Evolutionary conservation across 1,140 invertebrate genomes (phyloP), one percentile per base, ranked within the genome.

Genomic region (Bombus pascuorum): DNA sequence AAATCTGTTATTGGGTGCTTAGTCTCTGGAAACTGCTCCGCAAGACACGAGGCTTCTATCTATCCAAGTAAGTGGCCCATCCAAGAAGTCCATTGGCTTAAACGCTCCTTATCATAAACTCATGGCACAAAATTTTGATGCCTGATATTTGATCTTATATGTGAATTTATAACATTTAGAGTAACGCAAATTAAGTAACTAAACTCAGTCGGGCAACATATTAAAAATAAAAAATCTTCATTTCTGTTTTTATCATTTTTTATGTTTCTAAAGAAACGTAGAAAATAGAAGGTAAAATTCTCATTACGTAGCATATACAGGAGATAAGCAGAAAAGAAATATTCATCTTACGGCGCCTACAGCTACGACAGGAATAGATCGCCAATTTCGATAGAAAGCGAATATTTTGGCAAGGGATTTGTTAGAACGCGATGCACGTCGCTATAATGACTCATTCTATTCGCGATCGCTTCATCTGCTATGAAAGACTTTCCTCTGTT

Each of bases 1-100:
- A 76, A 47, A 68, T 68, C 34, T 83, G 59, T 68, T 68, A 83
- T 83, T 83, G 66, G 59, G 42, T 76, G n/a, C 59, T 76, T 59
- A 53, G n/a, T 53, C 42, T 66, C 57, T 66, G n/a, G 25, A n/a
- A 82, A 82, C 53, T 44, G 70, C 34, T 62, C 28, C 70, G 12
- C 28, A n/a, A 81, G 80, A 81, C 70, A 62, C 70, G n/a, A 22
- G 22, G n/a, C 22, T 57, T 25, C 53, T 22, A 22, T 22, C 37
- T 25, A 34, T n/a, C 18, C 37, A 62, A 37, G 70, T 81, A 81
- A 81, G 70, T 59, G 53, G 39, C 18, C n/a, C 15, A 18, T 32
- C n/a, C 65, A 18, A 32, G 65, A 32, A 66, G n/a, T 2, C n/a
- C 37, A 57, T 81, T 81, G 53, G 10, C 70, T 62, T 59, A 81